Evolutionary conservation across 2,888 invertebrate species (phyloP), one percentile per base, ranked within the genome.

Genomic region (Dolichopus griseipennis): DNA sequence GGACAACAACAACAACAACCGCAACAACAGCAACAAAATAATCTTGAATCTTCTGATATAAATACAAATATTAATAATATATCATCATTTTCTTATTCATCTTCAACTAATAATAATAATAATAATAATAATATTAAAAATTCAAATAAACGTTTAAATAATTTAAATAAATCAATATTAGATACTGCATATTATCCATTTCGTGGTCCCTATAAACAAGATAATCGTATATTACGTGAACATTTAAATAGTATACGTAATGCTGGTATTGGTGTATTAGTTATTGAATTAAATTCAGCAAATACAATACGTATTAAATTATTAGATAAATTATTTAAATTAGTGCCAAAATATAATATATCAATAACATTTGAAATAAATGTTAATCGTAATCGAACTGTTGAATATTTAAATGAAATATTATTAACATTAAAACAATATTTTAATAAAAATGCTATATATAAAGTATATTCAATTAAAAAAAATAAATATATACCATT

Each of bases 291-390:
- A 22, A 74, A 76, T 27, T 70, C 76, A 0, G 68, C 73, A n/a
- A 77, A 78, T 66, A 64, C 72, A 63, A 75, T 41, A 27, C 65
- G 62, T 64, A 43, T 41, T 1, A 67, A 81, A n/a, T 68, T 82
- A 37, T 77, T 82, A 1, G 82, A 82, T 68, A 76, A 80, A 15
- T 75, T 84, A 64, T 76, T 85, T 72, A 80, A 83, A 63, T 73
- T 82, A 20, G 85, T 84, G 5, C 81, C 82, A 9, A 78, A 78
- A 66, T 81, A 83, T 72, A 82, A 83, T 72, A 76, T 85, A 6
- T 84, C 85, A 77, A 81, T 88, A 20, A 84, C 86, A 10, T 83
- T 87, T 41, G 87, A 88, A 75, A 81, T 88, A 61, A 86, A 86
- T 72, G 85, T 86, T 5, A 87, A 85, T 70, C 79, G 82, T 68